Conservation (phyloP, 2,113 vertebrate species). For the Pseudopipra pipra region DNA sequence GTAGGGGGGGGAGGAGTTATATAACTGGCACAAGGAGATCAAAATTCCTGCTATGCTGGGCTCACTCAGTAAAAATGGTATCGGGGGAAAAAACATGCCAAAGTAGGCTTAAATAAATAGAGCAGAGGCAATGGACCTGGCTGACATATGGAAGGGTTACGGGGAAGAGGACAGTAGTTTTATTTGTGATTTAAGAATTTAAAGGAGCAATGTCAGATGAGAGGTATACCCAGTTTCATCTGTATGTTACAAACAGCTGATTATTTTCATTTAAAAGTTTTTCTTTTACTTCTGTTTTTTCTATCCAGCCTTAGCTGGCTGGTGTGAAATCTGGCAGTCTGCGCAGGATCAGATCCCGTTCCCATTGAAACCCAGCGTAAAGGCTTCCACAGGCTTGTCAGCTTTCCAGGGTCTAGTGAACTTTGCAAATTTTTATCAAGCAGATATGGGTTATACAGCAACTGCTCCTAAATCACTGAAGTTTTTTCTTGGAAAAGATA, state of each 20-base stretch:
- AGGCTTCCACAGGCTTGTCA: neutral
- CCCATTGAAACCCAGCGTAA: neutral
- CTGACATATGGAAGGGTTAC: neutral
- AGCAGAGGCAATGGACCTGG: neutral
- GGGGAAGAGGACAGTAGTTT: neutral
- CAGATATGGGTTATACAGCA: neutral
- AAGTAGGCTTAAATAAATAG: neutral
- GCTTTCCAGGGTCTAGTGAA: neutral
- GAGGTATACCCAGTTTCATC: neutral
- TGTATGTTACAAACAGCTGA: neutral
- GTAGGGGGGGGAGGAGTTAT: neutral
- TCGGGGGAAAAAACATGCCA: neutral
- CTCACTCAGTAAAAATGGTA: neutral
- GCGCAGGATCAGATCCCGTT: neutral
- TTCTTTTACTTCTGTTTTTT: neutral
- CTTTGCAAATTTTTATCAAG: neutral
- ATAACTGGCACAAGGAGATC: neutral
- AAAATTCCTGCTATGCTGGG: neutral
- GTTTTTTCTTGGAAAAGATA: neutral
- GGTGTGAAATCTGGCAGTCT: neutral
- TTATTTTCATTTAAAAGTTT: neutral
- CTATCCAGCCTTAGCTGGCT: neutral
- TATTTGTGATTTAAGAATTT: neutral
- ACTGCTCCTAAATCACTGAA: neutral
- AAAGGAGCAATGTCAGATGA: neutral